Evolutionary conservation across 35 echinoderm and acorn worm species (phyloP).

Genomic region (Hemicentrotus pulcherrimus): DNA sequence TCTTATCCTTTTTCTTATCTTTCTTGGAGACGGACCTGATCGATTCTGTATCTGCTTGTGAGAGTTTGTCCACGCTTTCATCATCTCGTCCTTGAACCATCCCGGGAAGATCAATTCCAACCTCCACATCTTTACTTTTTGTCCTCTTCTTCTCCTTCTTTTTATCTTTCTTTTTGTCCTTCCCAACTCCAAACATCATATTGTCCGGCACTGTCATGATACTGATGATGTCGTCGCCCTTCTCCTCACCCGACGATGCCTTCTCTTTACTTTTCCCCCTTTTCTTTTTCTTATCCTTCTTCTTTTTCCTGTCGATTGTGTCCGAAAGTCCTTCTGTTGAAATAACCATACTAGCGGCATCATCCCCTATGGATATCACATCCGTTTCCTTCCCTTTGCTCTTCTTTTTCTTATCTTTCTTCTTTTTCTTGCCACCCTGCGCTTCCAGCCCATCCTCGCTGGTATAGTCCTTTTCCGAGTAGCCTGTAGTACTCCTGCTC

Average conservation of each 20-base stretch:
- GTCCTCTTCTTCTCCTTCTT: constrained; percentile 49
- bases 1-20: constrained; percentile 41
- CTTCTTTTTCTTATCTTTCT: constrained; percentile 50
- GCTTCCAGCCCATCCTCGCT: background rate
- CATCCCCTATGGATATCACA: background rate
- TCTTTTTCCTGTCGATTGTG: constrained; percentile 7
- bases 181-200: background rate
- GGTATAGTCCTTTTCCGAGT: constrained; percentile 14
- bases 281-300: constrained; percentile 34
- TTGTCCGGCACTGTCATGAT: constrained; percentile 13
- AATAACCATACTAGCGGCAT: constrained; percentile 1
- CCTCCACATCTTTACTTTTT: constrained; percentile 15
- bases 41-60: constrained; percentile 22
- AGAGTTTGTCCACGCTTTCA: background rate
- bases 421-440: constrained; percentile 29
- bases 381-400: constrained; percentile 29
- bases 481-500: background rate
- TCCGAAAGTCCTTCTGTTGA: background rate
- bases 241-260: background rate
- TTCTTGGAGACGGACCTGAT: constrained; percentile 34
- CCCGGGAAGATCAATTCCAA: background rate
- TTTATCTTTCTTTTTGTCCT: constrained; percentile 26
- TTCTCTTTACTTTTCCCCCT: constrained; percentile 12
- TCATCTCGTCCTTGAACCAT: background rate
- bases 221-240: background rate